A percentile compares a stretch with the other conserved stretches of the same genome.
Evolutionary conservation across 1,140 invertebrate species (phyloP).

Genomic region (Drosophila fuyamai): DNA sequence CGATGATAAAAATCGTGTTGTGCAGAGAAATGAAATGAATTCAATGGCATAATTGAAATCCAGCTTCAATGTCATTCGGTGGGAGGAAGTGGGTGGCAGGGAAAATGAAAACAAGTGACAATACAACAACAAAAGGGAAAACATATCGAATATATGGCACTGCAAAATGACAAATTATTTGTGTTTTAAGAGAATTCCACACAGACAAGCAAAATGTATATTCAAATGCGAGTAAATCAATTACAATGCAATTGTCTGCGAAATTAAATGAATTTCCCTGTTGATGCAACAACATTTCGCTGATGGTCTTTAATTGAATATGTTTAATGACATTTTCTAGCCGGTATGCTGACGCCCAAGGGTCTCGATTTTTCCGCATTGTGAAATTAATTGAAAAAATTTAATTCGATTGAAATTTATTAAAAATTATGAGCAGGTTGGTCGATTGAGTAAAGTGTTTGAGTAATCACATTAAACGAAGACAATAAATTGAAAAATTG

Average conservation of each 20-base stretch:
- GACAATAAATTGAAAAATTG: background rate
- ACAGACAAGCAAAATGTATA: conserved; percentile 6
- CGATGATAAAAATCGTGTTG: conserved; percentile 50
- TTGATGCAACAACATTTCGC: conserved; percentile 20
- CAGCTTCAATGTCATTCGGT: conserved; percentile 13
- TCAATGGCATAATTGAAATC: conserved; percentile 52
- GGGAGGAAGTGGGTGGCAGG: background rate
- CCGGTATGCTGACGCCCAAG: background rate
- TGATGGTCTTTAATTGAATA: conserved; percentile 15
- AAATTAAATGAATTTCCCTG: conserved; percentile 26
- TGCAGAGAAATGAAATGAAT: conserved; percentile 21
- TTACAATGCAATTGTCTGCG: conserved; percentile 26
- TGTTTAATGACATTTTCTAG: background rate
- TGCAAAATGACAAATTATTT: conserved; percentile 51
- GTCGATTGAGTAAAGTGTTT: background rate
- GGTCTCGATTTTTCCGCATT: background rate
- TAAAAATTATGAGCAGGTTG: background rate
- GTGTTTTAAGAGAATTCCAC: conserved; percentile 17
- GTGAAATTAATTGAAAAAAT: background rate
- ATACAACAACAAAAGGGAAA: conserved; percentile 14
- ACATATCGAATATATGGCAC: background rate
- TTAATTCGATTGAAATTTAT: conserved; percentile 1
- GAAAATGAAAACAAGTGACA: background rate
- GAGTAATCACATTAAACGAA: background rate
- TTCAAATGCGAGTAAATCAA: conserved; percentile 35